phyloP scores from a whole-genome alignment of 2,113 vertebrate species.

The Lamprologus ornatipinnis region DNA sequence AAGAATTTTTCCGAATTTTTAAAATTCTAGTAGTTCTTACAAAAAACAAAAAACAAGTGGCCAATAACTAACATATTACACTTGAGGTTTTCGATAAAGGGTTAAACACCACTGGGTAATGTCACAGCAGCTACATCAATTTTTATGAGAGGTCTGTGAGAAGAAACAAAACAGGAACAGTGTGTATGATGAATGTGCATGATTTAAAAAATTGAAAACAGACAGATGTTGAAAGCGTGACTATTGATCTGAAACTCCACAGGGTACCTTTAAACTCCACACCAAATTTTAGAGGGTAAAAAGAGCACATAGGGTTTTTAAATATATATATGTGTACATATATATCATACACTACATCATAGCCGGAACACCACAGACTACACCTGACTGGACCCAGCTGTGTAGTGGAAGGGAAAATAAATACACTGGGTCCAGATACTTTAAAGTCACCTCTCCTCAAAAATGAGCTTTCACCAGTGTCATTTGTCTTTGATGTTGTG shows the following conservation, averaged over 20 bases:
- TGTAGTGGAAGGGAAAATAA: neutral
- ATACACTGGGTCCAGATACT: neutral
- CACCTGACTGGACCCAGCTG: neutral
- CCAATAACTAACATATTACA: neutral
- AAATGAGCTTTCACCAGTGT: neutral
- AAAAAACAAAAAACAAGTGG: neutral
- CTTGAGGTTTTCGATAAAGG: neutral
- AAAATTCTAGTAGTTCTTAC: neutral
- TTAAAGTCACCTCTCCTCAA: neutral
- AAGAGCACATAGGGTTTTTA: neutral
- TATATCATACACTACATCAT: neutral
- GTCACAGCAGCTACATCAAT: neutral
- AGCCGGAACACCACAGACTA: neutral
- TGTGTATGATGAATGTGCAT: neutral
- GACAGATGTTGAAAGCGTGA: neutral
- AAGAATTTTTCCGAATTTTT: neutral
- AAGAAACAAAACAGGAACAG: neutral
- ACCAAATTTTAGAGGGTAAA: neutral
- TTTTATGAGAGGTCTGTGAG: neutral
- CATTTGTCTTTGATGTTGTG: neutral
- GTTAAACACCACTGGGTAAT: neutral
- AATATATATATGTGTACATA: neutral
- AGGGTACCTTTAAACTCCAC: neutral
- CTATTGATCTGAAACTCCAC: neutral
- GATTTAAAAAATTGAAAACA: neutral